Evolutionary conservation across 1,140 invertebrate species (phyloP), one percentile per base, ranked within the genome.

Genomic region (Pogonus chalceus): DNA sequence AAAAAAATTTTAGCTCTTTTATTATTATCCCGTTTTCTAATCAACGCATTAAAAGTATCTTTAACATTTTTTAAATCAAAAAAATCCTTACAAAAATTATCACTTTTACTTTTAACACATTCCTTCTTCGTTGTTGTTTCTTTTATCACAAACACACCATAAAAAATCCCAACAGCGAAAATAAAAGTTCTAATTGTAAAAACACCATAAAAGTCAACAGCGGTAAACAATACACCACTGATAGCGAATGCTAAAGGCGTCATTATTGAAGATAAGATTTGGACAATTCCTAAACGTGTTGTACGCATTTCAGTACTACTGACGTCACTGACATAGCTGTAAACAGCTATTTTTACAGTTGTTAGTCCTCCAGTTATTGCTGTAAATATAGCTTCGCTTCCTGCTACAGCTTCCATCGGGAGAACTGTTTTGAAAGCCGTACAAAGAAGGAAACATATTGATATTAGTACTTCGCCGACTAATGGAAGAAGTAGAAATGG

Each of bases 401-500:
- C 2, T 22, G 4, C 48, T 7, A 18, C 21, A 24, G 21, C 7
- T 23, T 49, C 48, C 48, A 49, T 24, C 16, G 48, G 48, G 9
- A 9, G 21, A 22, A 4, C 12, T 20, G 21, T 9, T 20, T 9
- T 4, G 22, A 10, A 21, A 24, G 21, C 20, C 2, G 23, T 24
- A 24, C 48, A 49, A 14, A 49, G 22, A 23, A 49, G 9, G 22
- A 7, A 49, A 14, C 48, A 10, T 2, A 49, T 14, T 7, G 23
- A 7, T 9, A 20, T 18, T 2, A 35, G 4, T 4, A 63, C 21
- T 48, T 63, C 58, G 23, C 62, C 62, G 2, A 62, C 35, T 12
- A 63, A 51, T 10, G 62, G 62, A 14, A 63, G 48, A 14, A 63
- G 26, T 0, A 63, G 47, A 39, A 63, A 63, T 4, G 62, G 62